These are phyloP conservation scores for Apistogramma diplotaenia DNA, from an alignment of 2,113 vertebrate genomes.

Conservation along the genomic window DNA sequence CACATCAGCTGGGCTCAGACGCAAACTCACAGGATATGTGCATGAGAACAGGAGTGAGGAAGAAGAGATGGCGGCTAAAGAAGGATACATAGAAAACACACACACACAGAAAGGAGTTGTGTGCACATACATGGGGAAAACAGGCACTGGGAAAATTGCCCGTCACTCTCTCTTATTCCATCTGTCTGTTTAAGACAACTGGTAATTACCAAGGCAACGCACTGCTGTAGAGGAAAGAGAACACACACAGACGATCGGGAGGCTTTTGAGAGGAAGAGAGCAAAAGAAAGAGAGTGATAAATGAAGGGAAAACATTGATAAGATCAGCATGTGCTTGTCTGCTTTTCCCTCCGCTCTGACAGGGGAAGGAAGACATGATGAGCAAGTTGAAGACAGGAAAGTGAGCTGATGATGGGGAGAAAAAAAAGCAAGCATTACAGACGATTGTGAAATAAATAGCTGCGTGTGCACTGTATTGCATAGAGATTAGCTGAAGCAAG, in stretches of 20 bases:
- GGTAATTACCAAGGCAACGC: conserved; percentile 75
- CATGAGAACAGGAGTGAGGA: background rate
- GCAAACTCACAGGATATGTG: conserved; percentile 26
- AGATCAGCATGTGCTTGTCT: conserved; percentile 38
- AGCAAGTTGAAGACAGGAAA: conserved; percentile 10
- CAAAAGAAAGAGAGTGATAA: conserved; percentile 37
- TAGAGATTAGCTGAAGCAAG: background rate
- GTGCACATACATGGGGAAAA: conserved; percentile 40
- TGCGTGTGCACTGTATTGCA: background rate
- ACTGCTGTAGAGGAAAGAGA: conserved; percentile 67
- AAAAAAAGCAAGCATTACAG: background rate
- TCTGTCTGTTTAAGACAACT: conserved; percentile 81
- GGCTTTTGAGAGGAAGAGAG: conserved; percentile 31
- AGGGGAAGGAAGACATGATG: conserved; percentile 25
- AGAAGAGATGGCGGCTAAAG: conserved; percentile 6
- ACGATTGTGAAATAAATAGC: conserved; percentile 1
- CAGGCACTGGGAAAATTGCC: conserved; percentile 69
- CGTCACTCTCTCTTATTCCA: conserved; percentile 77
- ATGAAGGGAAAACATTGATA: conserved; percentile 45
- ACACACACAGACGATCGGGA: conserved; percentile 47
- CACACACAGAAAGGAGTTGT: background rate
- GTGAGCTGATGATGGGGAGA: background rate
- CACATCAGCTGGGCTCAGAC: conserved; percentile 5
- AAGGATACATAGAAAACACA: conserved; percentile 19
- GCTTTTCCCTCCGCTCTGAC: conserved; percentile 23